These are phyloP conservation scores for Agrochola lychnidis DNA, from an alignment of 2,888 invertebrate species.

Conservation along the genomic window DNA sequence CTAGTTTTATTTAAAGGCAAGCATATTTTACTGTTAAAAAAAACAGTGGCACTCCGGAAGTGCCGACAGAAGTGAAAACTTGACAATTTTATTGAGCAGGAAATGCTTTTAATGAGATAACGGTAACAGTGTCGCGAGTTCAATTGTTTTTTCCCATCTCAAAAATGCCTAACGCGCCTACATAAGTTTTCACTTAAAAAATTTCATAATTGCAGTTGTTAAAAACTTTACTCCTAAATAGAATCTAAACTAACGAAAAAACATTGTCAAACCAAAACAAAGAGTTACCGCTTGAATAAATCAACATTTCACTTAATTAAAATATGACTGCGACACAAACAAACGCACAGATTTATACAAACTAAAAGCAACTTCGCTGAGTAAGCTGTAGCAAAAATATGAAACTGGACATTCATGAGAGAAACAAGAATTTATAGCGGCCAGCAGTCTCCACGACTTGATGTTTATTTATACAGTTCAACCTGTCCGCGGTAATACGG, in stretches of 20 bases:
- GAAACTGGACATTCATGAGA: constrained; percentile 64
- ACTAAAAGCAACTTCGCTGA: constrained; percentile 52
- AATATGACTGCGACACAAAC: constrained; percentile 46
- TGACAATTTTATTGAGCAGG: too few species aligned
- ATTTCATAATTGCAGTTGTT: background rate
- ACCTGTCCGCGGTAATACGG: constrained; percentile 54
- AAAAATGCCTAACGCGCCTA: too few species aligned
- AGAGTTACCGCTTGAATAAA: constrained; percentile 21
- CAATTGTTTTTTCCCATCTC: too few species aligned
- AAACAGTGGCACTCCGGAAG: too few species aligned
- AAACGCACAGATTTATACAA: constrained; percentile 48
- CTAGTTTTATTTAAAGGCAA: background rate
- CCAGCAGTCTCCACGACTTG: constrained; percentile 38
- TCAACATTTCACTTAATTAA: constrained; percentile 39
- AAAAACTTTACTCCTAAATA: background rate
- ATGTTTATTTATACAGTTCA: constrained; percentile 63
- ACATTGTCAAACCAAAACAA: constrained; percentile 4
- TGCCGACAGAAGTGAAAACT: too few species aligned
- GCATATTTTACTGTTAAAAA: background rate
- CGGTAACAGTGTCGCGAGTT: too few species aligned
- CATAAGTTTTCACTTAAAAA: too few species aligned
- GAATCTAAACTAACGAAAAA: background rate
- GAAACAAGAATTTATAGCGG: constrained; percentile 64
- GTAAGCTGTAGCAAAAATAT: constrained; percentile 62
- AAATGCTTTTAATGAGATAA: too few species aligned